Evolutionary conservation across 1,140 invertebrate species (phyloP).

Genomic region (Drosophila aff.): DNA sequence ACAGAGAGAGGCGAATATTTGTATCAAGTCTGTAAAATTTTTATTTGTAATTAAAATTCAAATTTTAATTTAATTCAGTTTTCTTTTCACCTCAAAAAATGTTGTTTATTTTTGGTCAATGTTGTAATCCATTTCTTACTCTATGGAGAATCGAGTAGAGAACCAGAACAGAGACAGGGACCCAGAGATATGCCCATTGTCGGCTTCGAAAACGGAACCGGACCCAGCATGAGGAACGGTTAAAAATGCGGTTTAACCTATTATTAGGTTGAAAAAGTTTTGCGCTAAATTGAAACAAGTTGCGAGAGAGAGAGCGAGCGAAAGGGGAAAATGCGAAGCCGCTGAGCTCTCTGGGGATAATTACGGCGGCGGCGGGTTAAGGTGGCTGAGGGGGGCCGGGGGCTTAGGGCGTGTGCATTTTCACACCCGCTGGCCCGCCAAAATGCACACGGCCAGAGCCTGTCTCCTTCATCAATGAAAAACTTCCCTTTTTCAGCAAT

Average conservation of each 20-base stretch:
- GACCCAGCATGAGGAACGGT: constrained; percentile 72
- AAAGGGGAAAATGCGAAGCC: constrained; percentile 55
- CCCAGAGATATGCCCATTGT: constrained; percentile 14
- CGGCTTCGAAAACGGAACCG: constrained; percentile 31
- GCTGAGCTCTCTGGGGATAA: constrained; percentile 63
- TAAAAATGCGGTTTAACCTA: constrained; percentile 83
- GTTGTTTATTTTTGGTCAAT: background rate
- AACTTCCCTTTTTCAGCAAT: constrained; percentile 31
- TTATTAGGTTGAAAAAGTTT: constrained; percentile 76
- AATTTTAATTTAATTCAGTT: too few relatives aligned
- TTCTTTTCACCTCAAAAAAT: too few relatives aligned
- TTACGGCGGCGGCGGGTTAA: constrained; percentile 33
- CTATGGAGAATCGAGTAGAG: constrained; percentile 3
- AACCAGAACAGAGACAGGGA: constrained; percentile 26
- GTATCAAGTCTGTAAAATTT: too few relatives aligned
- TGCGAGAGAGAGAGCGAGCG: constrained; percentile 22
- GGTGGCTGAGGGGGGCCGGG: constrained; percentile 3
- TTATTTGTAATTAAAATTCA: too few relatives aligned
- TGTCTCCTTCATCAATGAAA: constrained; percentile 34
- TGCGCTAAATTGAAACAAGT: constrained; percentile 77
- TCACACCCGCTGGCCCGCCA: constrained; percentile 74
- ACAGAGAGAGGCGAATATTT: too few relatives aligned
- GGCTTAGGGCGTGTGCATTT: constrained; percentile 71
- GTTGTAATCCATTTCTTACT: background rate
- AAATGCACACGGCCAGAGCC: constrained; percentile 28